phyloP scores from a whole-genome alignment of 1,140 invertebrate species.

The Zaprionus tsacasi region DNA sequence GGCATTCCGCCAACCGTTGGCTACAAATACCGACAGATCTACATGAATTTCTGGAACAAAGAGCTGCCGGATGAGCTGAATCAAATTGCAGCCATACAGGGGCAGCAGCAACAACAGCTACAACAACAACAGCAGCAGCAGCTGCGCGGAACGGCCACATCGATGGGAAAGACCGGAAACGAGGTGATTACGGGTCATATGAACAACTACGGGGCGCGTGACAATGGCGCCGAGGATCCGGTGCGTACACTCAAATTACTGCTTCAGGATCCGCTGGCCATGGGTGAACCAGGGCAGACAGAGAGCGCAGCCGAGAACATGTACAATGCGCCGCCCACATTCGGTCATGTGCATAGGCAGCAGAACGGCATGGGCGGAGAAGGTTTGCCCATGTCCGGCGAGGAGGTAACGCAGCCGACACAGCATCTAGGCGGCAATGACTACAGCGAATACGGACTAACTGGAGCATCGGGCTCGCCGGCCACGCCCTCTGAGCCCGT shows the following conservation, averaged over 20 bases:
- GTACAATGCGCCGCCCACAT: conserved; percentile 83
- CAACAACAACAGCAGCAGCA: conserved; percentile 20
- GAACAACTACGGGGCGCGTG: conserved; percentile 75
- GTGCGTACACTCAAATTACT: conserved; percentile 74
- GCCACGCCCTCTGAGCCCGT: conserved; percentile 43
- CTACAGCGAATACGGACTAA: conserved; percentile 17
- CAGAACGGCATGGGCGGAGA: conserved; percentile 32
- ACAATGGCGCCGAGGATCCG: conserved; percentile 75
- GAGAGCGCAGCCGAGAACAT: conserved; percentile 74
- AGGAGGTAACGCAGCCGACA: conserved; percentile 27
- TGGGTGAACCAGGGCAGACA: conserved; percentile 37
- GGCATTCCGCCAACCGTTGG: conserved; percentile 88
- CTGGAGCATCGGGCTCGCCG: neutral
- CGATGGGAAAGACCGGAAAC: conserved; percentile 33
- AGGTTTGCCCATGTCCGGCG: conserved; percentile 8
- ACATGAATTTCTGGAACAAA: conserved; percentile 91
- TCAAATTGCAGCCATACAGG: conserved; percentile 83
- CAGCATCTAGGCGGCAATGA: conserved; percentile 12
- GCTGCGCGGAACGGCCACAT: neutral
- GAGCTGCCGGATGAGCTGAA: conserved; percentile 87
- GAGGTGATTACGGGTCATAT: conserved; percentile 82
- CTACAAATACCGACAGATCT: conserved; percentile 87
- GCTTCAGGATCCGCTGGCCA: conserved; percentile 58
- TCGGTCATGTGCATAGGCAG: conserved; percentile 63
- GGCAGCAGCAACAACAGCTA: conserved; percentile 62